A percentile compares a stretch with the other conserved stretches of the same genome.
Conservation (phyloP, 2,797 vertebrate genomes). For the Tokudaia tokunoshimensis region DNA sequence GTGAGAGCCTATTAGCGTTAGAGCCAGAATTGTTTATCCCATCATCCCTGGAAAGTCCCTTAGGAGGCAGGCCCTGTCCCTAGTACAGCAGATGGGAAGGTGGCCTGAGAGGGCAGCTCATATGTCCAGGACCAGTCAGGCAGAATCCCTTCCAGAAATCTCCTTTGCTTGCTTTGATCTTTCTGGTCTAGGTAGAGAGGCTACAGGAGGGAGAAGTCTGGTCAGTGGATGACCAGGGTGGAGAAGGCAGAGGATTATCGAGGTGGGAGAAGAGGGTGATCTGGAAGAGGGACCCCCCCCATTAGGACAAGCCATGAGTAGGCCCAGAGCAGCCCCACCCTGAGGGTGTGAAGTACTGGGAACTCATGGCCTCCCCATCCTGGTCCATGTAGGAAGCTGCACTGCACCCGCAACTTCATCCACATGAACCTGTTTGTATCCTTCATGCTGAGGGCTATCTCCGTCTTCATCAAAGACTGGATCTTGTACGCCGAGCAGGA, state of each 20-base stretch:
- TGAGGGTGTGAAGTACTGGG: neutral
- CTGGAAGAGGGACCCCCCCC: neutral
- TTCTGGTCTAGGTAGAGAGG: neutral
- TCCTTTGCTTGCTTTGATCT: neutral
- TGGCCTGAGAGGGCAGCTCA: neutral
- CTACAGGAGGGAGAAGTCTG: neutral
- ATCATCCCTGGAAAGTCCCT: neutral
- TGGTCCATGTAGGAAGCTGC: constrained; percentile 93
- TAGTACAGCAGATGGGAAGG: neutral
- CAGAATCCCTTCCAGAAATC: neutral
- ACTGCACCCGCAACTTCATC: constrained; percentile 98
- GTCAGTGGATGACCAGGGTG: neutral
- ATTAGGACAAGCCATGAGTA: neutral
- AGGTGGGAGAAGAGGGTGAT: neutral
- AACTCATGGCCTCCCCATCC: neutral
- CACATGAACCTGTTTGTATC: constrained; percentile 99
- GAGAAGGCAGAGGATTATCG: neutral
- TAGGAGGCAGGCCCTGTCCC: neutral
- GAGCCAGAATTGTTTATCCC: rapidly evolving
- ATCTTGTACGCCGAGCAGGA: constrained; percentile 96
- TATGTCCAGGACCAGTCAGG: neutral
- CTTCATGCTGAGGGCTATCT: constrained; percentile 97
- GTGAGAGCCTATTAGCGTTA: constrained; percentile 86
- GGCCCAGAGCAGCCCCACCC: neutral
- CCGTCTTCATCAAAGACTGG: constrained; percentile 98